Base-by-base conservation (phyloP, 2,888 invertebrate species). In the Pollenia labialis region DNA sequence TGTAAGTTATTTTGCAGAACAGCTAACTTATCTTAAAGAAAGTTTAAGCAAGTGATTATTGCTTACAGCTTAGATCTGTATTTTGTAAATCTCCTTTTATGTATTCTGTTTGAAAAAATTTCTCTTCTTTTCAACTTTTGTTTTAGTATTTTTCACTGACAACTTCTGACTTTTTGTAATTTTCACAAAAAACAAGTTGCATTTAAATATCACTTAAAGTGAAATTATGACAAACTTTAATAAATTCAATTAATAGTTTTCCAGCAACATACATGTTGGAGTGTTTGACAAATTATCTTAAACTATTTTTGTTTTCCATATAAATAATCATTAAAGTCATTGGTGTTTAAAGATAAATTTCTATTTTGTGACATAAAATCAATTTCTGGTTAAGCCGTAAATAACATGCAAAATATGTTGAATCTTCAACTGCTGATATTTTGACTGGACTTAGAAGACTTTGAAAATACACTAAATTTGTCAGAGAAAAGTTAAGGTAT, bases 301-400 rank as follows among this genome's bases (percentile, higher is more conserved):
- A 68, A 69, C 2, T 42, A 1, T 52, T 42, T 40, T 52, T 66
- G 23, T 32, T 32, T 10, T 40, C 40, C 40, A 52, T 18, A 64
- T 60, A 32, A 44, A 18, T 52, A 69, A 69, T 69, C 69, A n/a
- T 52, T 52, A 32, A 69, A 52, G 16, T 52, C 69, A 69, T 52
- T 52, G 69, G 40, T 69, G 52, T 69, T 69, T 69, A 52, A 42
- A 52, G 52, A 52, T 52, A 16, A 69, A 69, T 50, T 69, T 11
- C 14, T 18, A 11, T 32, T 16, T 52, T 69, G n/a, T 40, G 42
- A 52, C n/a, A 52, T 44, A n/a, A 68, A 68, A 50, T 50, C 68
- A 50, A 52, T 69, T 69, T 69, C 69, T 42, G 40, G 50, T 69
- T 52, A 68, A 62, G 40, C 60, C n/a, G 14, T 58, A 32, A 58